These are phyloP conservation scores for Coptotermes formosanus DNA, from an alignment of 1,140 invertebrate species.

Conservation along the genomic window DNA sequence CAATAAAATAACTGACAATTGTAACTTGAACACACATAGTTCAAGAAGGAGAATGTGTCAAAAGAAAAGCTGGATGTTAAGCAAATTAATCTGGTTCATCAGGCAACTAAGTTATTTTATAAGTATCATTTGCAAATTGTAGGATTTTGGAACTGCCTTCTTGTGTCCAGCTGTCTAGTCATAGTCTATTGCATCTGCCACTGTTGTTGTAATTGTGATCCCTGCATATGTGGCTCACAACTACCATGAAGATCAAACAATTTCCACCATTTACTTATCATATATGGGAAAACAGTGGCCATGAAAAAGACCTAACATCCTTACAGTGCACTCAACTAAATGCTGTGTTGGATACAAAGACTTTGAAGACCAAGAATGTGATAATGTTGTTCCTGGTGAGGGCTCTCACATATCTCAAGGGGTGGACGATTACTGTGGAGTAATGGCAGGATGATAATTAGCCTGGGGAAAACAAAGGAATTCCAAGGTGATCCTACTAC, in stretches of 20 bases:
- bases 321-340: no score
- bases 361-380: no score
- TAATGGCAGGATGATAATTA: no score
- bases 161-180: background rate
- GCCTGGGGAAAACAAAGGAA: no score
- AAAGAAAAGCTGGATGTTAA: background rate
- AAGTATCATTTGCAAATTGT: background rate
- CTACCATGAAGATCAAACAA: background rate
- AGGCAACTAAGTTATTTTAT: background rate
- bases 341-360: no score
- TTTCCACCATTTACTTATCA: background rate
- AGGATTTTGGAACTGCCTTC: background rate
- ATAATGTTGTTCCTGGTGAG: no score
- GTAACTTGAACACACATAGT: background rate
- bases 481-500: no score
- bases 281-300: no score
- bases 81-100: background rate
- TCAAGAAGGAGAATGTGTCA: background rate
- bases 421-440: no score
- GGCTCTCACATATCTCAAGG: no score
- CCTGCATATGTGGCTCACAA: background rate
- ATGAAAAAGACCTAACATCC: no score
- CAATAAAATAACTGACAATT: background rate
- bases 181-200: background rate
- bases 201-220: background rate